These are phyloP conservation scores for Tetragonula carbonaria DNA, from an alignment of 2,888 invertebrate species.

Conservation along the genomic window DNA sequence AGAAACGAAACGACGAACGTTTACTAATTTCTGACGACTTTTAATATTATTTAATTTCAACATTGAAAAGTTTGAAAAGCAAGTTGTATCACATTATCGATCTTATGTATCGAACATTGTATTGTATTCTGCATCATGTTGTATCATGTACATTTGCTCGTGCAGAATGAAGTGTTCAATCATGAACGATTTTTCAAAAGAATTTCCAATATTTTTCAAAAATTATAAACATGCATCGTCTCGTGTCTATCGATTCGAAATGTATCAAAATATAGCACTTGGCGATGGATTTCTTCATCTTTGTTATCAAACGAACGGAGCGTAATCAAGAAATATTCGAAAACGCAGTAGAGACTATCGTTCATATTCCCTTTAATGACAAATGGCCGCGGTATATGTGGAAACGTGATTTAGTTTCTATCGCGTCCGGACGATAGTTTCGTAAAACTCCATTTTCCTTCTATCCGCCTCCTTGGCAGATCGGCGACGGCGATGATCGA, in stretches of 20 bases:
- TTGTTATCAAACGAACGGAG: background rate
- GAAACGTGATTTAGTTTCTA: constrained; percentile 47
- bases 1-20: too few species aligned
- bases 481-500: constrained; percentile 54
- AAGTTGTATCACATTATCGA: too few species aligned
- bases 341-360: constrained; percentile 5
- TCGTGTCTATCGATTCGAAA: background rate
- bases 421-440: constrained; percentile 41
- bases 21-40: too few species aligned
- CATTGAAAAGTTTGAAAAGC: too few species aligned
- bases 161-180: background rate
- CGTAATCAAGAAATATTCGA: constrained; percentile 40
- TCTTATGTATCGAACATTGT: too few species aligned
- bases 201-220: background rate
- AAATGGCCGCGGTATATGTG: constrained; percentile 30
- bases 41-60: too few species aligned
- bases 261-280: background rate
- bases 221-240: background rate
- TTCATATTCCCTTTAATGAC: constrained; percentile 39
- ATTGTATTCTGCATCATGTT: background rate
- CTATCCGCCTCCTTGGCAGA: constrained; percentile 35
- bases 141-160: background rate
- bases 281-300: background rate
- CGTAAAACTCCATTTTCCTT: constrained; percentile 46
- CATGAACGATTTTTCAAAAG: background rate